Percentiles rank a stretch among this genome's conserved stretches.
phyloP scores from a whole-genome alignment of 1,140 invertebrate species.

The Mactra quadrangularis region DNA sequence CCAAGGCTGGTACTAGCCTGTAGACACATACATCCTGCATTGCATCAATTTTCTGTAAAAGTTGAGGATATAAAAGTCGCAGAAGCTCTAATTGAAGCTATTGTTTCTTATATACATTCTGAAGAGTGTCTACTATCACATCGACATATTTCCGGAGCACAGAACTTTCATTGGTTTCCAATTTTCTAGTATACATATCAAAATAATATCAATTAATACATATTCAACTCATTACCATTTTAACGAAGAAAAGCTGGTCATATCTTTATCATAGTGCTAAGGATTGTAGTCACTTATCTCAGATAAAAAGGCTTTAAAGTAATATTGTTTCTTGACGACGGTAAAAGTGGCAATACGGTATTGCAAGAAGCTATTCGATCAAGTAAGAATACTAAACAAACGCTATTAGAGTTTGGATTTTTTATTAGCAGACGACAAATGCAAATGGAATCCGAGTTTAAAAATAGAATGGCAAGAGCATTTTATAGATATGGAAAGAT shows the following conservation, averaged over 20 bases:
- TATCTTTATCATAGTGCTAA: slow-evolving; percentile 25
- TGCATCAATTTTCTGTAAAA: slow-evolving; percentile 20
- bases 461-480: neutral
- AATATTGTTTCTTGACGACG: slow-evolving; percentile 46
- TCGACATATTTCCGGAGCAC: slow-evolving; percentile 1
- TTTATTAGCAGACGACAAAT: slow-evolving; percentile 6
- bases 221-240: slow-evolving; percentile 9
- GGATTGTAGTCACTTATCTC: slow-evolving; percentile 10
- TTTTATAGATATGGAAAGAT: neutral
- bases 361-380: neutral
- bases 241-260: neutral
- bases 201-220: neutral
- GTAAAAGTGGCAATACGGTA: neutral
- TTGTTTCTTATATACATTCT: slow-evolving; percentile 23
- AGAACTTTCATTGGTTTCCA: slow-evolving; percentile 1
- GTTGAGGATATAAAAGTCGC: slow-evolving; percentile 26
- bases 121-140: slow-evolving; percentile 29
- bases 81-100: neutral
- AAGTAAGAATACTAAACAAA: neutral
- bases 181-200: neutral
- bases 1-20: slow-evolving; percentile 19
- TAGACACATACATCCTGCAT: slow-evolving; percentile 22
- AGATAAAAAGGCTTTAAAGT: slow-evolving; percentile 13
- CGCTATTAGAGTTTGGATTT: neutral
- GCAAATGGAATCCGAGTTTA: neutral